Percentiles rank a stretch among this genome's conserved stretches.
These are phyloP conservation scores for Rhagoletis pomonella DNA, from an alignment of 1,140 invertebrate genomes.

Conservation along the genomic window DNA sequence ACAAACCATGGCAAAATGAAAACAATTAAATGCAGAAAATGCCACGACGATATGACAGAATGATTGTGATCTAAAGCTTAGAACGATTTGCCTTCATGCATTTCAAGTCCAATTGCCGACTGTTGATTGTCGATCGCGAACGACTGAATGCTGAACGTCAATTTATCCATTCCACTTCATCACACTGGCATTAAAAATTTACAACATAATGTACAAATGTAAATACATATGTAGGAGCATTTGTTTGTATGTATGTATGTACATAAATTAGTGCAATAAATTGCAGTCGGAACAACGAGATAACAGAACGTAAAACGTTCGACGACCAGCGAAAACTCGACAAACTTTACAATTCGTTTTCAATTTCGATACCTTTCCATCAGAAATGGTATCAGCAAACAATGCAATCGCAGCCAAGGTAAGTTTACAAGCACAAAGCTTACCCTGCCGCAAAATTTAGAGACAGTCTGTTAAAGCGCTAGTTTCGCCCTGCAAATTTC, in stretches of 20 bases:
- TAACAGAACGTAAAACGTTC: neutral
- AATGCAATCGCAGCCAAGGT: neutral
- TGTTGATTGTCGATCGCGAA: neutral
- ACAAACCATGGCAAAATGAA: neutral
- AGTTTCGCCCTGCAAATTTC: no score
- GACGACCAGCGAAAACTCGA: neutral
- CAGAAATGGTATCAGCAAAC: neutral
- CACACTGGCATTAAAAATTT: neutral
- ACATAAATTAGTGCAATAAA: neutral
- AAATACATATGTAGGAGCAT: no score
- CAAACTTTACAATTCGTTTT: neutral
- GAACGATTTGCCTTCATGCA: neutral
- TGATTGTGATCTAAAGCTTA: neutral
- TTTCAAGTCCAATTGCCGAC: neutral
- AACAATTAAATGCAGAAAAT: neutral
- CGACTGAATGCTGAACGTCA: neutral
- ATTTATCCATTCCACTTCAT: constrained; percentile 4
- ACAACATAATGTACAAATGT: neutral
- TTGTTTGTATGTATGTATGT: neutral
- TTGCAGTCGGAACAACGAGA: neutral
- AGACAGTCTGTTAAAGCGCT: no score
- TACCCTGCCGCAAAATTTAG: neutral
- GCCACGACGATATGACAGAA: neutral
- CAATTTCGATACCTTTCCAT: constrained; percentile 9
- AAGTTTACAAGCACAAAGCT: neutral